Conservation (phyloP, 2,797 vertebrate genomes). For the Channa striata region DNA sequence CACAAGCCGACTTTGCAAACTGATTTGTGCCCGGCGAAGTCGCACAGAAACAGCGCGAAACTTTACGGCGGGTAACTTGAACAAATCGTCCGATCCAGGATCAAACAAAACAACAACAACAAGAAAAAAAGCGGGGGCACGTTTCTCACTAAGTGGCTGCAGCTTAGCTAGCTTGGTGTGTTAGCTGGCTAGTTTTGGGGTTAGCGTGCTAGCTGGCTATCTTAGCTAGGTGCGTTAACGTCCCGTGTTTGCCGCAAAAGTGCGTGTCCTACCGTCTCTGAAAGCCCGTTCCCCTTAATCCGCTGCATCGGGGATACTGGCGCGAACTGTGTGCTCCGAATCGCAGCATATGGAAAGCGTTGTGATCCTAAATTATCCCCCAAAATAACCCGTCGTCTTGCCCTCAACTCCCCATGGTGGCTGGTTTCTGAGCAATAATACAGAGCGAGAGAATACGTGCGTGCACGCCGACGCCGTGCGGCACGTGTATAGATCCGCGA, state of each 20-base stretch:
- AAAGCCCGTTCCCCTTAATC: constrained; percentile 78
- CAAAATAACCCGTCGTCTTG: constrained; percentile 74
- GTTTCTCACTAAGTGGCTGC: constrained; percentile 75
- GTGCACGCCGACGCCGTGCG: constrained; percentile 59
- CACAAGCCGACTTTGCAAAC: constrained; percentile 14
- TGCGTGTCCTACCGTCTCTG: constrained; percentile 81
- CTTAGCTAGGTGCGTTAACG: constrained; percentile 63
- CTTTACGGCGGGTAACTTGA: constrained; percentile 4
- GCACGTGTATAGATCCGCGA: constrained; percentile 46
- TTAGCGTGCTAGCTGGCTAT: constrained; percentile 61
- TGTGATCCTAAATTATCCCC: constrained; percentile 62
- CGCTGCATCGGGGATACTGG: constrained; percentile 83
- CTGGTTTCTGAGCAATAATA: constrained; percentile 77
- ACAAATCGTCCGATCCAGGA: constrained; percentile 21
- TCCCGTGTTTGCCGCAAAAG: constrained; percentile 74
- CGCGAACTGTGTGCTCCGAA: constrained; percentile 70
- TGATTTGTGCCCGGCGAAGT: constrained; percentile 11
- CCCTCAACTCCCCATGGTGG: constrained; percentile 83
- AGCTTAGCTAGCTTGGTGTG: constrained; percentile 58
- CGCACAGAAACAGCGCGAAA: constrained; percentile 22
- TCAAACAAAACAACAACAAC: constrained; percentile 66
- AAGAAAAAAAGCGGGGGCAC: constrained; percentile 79
- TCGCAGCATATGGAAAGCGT: constrained; percentile 77
- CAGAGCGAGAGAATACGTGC: constrained; percentile 70
- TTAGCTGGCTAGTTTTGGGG: constrained; percentile 65